These are phyloP conservation scores for Rousettus leschenaultii DNA, from an alignment of 2,113 vertebrate genomes.

Conservation along the genomic window DNA sequence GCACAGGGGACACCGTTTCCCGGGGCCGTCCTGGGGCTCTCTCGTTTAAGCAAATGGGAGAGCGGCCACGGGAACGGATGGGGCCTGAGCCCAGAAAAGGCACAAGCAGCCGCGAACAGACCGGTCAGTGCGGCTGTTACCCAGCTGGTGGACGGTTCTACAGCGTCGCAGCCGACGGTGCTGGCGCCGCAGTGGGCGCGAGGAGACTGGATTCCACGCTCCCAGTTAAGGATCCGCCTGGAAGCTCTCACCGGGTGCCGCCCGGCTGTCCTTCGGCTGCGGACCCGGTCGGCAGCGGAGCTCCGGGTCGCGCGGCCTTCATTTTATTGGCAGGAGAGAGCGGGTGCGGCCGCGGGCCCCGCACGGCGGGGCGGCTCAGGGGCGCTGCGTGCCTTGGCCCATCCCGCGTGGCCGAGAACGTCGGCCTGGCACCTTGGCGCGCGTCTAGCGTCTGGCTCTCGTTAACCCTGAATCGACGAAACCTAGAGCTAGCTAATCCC, in stretches of 20 bases:
- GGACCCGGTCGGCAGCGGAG: background rate
- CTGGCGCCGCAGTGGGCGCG: conserved; percentile 43
- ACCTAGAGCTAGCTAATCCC: conserved; percentile 1
- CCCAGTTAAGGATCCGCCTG: conserved; percentile 22
- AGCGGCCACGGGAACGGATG: background rate
- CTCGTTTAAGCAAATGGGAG: conserved; percentile 33
- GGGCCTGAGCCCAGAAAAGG: conserved; percentile 44
- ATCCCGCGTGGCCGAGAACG: fast-evolving
- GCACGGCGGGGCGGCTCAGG: background rate
- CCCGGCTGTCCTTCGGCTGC: background rate
- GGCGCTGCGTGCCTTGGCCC: too few species aligned
- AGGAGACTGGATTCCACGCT: background rate
- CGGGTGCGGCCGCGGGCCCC: background rate
- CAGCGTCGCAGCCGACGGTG: background rate
- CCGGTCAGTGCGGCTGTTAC: conserved; percentile 47
- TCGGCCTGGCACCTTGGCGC: background rate
- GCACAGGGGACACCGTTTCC: background rate
- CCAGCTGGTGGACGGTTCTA: conserved; percentile 55
- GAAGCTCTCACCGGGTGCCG: background rate
- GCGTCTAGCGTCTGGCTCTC: background rate
- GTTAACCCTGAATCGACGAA: conserved; percentile 12
- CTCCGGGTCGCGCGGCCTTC: background rate
- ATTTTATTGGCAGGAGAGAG: background rate
- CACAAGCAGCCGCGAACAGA: conserved; percentile 53
- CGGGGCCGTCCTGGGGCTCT: background rate